Percentiles rank a stretch among this genome's conserved stretches.
These are phyloP conservation scores for Myodes glareolus DNA, from an alignment of 2,113 vertebrate species.

Conservation along the genomic window DNA sequence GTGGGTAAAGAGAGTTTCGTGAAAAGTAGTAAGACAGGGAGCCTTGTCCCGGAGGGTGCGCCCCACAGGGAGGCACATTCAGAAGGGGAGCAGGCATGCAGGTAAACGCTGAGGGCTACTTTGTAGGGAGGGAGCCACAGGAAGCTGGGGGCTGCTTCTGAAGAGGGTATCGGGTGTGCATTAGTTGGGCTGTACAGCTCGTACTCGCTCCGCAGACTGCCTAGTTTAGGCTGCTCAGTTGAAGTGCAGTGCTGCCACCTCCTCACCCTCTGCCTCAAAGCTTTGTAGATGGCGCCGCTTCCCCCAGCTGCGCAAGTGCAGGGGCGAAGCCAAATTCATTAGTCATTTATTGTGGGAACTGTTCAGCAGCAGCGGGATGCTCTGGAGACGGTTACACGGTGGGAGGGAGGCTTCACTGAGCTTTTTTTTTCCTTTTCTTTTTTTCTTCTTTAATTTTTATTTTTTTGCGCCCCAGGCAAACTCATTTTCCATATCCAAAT, in stretches of 20 bases:
- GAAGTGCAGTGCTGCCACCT: slow-evolving; percentile 30
- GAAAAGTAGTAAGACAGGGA: background rate
- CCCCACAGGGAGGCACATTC: background rate
- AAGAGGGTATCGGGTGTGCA: background rate
- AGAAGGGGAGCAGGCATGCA: background rate
- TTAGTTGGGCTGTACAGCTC: background rate
- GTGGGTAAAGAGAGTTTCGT: background rate
- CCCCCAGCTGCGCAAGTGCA: slow-evolving; percentile 47
- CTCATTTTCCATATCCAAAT: slow-evolving; percentile 47
- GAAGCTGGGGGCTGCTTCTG: background rate
- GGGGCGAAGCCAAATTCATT: slow-evolving; percentile 39
- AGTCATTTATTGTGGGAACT: slow-evolving; percentile 52
- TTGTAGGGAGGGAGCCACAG: background rate
- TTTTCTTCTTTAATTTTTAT: background rate
- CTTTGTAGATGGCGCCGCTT: background rate
- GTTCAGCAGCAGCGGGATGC: slow-evolving; percentile 38
- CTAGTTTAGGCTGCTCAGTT: slow-evolving; percentile 29
- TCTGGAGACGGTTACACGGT: slow-evolving; percentile 57
- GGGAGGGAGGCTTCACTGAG: slow-evolving; percentile 14
- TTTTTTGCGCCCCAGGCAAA: slow-evolving; percentile 36
- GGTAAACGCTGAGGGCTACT: fast-evolving
- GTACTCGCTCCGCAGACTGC: background rate
- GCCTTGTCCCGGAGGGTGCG: background rate
- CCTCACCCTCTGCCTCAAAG: slow-evolving; percentile 46
- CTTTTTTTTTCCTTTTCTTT: background rate